A percentile compares a stretch with the other conserved stretches of the same genome.
Conservation (phyloP, 2,888 invertebrate species). For the Drosophila quinaria region DNA sequence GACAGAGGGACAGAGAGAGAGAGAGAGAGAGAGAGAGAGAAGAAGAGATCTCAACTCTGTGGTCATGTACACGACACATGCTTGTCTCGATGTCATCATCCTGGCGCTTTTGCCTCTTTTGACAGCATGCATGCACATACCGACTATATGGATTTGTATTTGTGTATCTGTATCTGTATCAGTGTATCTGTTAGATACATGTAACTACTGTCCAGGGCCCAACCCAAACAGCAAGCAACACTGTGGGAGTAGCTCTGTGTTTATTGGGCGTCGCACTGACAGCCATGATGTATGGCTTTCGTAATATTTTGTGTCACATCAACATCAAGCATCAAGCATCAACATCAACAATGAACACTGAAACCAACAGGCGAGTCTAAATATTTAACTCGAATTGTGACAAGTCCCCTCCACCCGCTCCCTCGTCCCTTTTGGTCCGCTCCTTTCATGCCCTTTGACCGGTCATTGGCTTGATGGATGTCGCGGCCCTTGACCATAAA, state of each 20-base stretch:
- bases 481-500: slow-evolving; percentile 59
- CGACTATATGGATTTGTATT: slow-evolving; percentile 27
- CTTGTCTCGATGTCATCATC: slow-evolving; percentile 63
- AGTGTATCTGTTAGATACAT: slow-evolving; percentile 32
- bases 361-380: slow-evolving; percentile 65
- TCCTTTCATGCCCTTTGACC: slow-evolving; percentile 6
- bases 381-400: slow-evolving; percentile 70
- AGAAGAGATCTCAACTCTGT: slow-evolving; percentile 20
- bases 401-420: slow-evolving; percentile 6
- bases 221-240: neutral
- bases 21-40: neutral
- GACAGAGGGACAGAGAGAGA: neutral
- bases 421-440: neutral
- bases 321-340: slow-evolving; percentile 48
- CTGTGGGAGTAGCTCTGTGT: neutral
- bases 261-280: slow-evolving; percentile 41
- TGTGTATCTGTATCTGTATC: neutral
- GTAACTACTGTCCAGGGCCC: slow-evolving; percentile 26
- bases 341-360: slow-evolving; percentile 44
- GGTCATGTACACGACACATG: slow-evolving; percentile 57
- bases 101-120: slow-evolving; percentile 53
- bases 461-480: slow-evolving; percentile 52
- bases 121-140: slow-evolving; percentile 4
- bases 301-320: slow-evolving; percentile 78
- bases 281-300: slow-evolving; percentile 73